A percentile compares a stretch with the other conserved stretches of the same genome.
Conservation (phyloP, 2,888 invertebrate species). For the Agrochola circellaris region DNA sequence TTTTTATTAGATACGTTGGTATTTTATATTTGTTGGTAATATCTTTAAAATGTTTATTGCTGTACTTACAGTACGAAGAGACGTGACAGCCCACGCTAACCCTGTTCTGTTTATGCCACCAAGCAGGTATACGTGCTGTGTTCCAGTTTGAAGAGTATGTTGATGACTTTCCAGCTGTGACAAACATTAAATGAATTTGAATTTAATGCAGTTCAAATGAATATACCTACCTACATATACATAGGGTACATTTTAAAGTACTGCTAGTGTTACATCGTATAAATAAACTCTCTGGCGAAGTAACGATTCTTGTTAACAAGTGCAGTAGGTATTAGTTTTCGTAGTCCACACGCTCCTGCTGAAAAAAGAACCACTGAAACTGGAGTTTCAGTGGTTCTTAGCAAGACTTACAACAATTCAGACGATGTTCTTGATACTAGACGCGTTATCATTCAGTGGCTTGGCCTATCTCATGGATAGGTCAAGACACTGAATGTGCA, state of each 20-base stretch:
- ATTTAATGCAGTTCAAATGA: not conserved
- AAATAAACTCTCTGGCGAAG: too few relatives aligned
- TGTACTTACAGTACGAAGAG: not conserved
- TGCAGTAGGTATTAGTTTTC: not conserved
- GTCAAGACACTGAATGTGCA: not conserved
- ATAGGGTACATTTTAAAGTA: not conserved
- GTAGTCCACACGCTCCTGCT: not conserved
- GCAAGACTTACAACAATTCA: too few relatives aligned
- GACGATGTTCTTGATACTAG: not conserved
- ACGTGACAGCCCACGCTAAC: too few relatives aligned
- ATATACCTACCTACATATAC: not conserved
- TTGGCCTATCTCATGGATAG: not conserved
- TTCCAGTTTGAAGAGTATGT: too few relatives aligned
- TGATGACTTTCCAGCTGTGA: not conserved
- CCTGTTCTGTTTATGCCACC: too few relatives aligned
- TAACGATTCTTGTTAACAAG: not conserved
- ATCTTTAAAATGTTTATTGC: not conserved
- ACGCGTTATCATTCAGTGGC: not conserved
- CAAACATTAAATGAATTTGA: not conserved
- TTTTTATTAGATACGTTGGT: constrained; percentile 21
- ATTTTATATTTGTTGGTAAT: constrained; percentile 5
- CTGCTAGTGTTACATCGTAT: too few relatives aligned
- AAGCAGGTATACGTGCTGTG: too few relatives aligned
- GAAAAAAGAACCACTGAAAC: not conserved
- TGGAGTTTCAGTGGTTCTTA: not conserved